phyloP scores from a whole-genome alignment of 2,888 invertebrate genomes.

The Elysia crispata region DNA sequence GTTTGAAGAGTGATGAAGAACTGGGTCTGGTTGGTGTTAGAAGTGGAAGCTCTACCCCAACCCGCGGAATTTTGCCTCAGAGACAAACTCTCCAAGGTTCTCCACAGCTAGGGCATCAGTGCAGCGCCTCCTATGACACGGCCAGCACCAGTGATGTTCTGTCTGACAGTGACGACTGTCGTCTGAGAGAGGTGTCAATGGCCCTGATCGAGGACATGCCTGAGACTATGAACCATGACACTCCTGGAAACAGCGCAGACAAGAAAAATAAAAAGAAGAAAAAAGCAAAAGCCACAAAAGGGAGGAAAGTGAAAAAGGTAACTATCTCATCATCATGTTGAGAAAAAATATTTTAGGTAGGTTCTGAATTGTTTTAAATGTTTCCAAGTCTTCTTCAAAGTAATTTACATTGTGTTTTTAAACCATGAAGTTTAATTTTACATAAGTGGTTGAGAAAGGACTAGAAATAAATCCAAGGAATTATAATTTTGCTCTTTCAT shows the following conservation, averaged over 20 bases:
- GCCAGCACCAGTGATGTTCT: constrained; percentile 59
- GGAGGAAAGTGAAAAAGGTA: constrained; percentile 61
- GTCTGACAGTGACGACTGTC: constrained; percentile 63
- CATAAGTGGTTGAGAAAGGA: too few relatives aligned
- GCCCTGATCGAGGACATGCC: constrained; percentile 39
- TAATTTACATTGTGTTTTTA: too few relatives aligned
- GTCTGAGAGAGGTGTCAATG: neutral
- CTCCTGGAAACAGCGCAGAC: constrained; percentile 54
- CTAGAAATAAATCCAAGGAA: too few relatives aligned
- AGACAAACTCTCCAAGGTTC: neutral
- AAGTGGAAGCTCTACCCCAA: neutral
- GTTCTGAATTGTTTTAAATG: too few relatives aligned
- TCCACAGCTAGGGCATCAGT: neutral
- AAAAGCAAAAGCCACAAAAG: constrained; percentile 41
- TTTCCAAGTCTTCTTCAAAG: too few relatives aligned
- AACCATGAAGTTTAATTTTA: too few relatives aligned
- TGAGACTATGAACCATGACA: constrained; percentile 49
- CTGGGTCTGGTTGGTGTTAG: constrained; percentile 78
- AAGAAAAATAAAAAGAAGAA: constrained; percentile 56
- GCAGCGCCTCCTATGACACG: constrained; percentile 52
- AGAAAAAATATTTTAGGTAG: too few relatives aligned
- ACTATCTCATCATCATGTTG: too few relatives aligned
- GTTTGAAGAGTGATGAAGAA: constrained; percentile 86
- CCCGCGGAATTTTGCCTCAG: neutral
- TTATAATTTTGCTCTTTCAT: too few relatives aligned